These are phyloP conservation scores for Actenoides hombroni DNA, from an alignment of 2,113 vertebrate genomes.

Conservation along the genomic window DNA sequence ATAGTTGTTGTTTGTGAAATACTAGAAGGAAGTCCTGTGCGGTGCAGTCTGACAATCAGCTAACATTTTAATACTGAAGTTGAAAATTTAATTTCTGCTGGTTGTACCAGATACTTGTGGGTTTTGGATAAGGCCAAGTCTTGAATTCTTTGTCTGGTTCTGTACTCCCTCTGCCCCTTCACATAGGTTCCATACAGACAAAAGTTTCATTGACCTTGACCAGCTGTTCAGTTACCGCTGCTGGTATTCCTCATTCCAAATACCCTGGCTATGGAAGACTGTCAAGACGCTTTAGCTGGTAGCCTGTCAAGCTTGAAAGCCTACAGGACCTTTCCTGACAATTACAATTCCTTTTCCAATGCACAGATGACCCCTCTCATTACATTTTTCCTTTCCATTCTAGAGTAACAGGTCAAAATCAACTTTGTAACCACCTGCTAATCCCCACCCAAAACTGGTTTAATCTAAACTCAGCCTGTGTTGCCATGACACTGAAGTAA, in stretches of 20 bases:
- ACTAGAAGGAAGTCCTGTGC: no score
- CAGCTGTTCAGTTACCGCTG: background rate
- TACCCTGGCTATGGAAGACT: background rate
- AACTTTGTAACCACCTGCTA: background rate
- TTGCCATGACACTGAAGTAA: background rate
- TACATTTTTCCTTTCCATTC: background rate
- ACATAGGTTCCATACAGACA: background rate
- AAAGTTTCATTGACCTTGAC: background rate
- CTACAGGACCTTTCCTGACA: background rate
- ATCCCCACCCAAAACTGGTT: background rate
- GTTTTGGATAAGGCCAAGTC: background rate
- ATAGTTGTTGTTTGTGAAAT: background rate
- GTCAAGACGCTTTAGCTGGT: background rate
- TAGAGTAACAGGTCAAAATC: background rate
- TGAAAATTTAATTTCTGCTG: background rate
- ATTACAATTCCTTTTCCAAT: background rate
- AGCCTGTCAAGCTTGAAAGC: background rate
- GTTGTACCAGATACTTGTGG: background rate
- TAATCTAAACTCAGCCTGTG: no score
- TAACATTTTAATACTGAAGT: background rate
- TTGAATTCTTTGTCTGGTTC: background rate
- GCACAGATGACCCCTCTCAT: background rate
- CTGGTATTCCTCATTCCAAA: background rate
- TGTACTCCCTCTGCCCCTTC: background rate
- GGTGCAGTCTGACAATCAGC: background rate